Percentiles rank a stretch among this genome's conserved stretches.
Conservation (phyloP, 2,888 invertebrate species). For the Anodontia alba region DNA sequence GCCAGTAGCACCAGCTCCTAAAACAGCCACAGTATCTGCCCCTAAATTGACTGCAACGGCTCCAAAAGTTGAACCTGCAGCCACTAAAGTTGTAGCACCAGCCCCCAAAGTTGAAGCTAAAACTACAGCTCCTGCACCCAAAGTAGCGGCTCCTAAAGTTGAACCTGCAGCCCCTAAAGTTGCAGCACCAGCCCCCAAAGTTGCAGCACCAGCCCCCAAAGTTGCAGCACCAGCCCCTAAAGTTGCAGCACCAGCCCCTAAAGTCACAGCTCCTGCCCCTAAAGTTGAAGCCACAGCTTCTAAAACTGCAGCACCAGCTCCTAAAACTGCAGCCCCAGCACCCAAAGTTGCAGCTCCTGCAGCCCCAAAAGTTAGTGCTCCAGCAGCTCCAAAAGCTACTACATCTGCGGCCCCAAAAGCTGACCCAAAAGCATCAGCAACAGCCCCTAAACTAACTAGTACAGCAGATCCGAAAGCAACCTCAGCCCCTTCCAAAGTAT, state of each 20-base stretch:
- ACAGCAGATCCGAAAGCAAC: not conserved
- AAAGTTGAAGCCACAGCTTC: not conserved
- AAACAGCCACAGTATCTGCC: not conserved
- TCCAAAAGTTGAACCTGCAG: not conserved
- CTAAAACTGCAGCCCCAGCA: not conserved
- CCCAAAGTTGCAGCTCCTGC: not conserved
- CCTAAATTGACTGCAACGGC: not conserved
- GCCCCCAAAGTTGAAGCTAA: not conserved
- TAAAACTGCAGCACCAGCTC: not conserved
- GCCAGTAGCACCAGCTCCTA: not conserved
- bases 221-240: not conserved
- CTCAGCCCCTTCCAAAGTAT: not conserved
- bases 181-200: slow-evolving; percentile 3
- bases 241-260: not conserved
- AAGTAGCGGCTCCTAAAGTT: not conserved
- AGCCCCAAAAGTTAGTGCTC: not conserved
- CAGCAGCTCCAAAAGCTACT: not conserved
- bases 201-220: slow-evolving; percentile 5
- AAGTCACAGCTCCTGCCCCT: not conserved
- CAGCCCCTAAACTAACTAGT: not conserved
- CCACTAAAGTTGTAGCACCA: not conserved
- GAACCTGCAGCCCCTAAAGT: not conserved
- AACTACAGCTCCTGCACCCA: not conserved
- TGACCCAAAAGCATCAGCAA: not conserved
- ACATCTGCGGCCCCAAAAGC: not conserved